These are phyloP conservation scores for Cryptosula pallasiana DNA, from an alignment of 2,888 invertebrate genomes.

Conservation along the genomic window DNA sequence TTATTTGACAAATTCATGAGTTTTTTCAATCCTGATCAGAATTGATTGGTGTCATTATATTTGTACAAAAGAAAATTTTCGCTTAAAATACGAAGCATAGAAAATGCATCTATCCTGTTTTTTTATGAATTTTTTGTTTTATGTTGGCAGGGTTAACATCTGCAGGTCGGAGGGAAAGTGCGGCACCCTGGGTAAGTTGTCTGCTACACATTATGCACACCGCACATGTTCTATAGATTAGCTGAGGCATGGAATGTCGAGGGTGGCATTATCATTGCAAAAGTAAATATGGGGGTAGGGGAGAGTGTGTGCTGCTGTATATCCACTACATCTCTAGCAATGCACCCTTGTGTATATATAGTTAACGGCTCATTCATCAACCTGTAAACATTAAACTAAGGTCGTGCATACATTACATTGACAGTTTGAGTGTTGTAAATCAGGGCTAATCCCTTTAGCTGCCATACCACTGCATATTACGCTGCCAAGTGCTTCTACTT, in stretches of 20 bases:
- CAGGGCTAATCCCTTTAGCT: neutral
- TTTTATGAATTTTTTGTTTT: too few species aligned
- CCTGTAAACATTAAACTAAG: neutral
- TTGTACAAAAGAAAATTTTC: too few species aligned
- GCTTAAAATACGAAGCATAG: too few species aligned
- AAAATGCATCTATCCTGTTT: too few species aligned
- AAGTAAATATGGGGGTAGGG: neutral
- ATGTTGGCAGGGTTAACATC: slow-evolving; percentile 65
- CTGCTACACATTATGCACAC: neutral
- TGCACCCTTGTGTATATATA: slow-evolving; percentile 4
- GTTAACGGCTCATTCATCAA: neutral
- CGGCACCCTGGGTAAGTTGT: slow-evolving; percentile 56
- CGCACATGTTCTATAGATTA: too few species aligned
- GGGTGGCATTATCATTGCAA: neutral
- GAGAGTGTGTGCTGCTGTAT: too few species aligned
- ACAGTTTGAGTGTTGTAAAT: neutral
- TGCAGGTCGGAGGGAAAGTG: slow-evolving; percentile 60
- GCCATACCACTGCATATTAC: too few species aligned
- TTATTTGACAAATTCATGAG: too few species aligned
- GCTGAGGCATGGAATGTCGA: neutral
- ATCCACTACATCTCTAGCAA: neutral
- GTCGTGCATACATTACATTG: neutral
- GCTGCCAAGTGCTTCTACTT: too few species aligned
- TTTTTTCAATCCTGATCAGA: too few species aligned
- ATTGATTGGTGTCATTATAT: too few species aligned